Evolutionary conservation across 2,888 invertebrate genomes (phyloP).

Genomic region (Athetis lepigone): DNA sequence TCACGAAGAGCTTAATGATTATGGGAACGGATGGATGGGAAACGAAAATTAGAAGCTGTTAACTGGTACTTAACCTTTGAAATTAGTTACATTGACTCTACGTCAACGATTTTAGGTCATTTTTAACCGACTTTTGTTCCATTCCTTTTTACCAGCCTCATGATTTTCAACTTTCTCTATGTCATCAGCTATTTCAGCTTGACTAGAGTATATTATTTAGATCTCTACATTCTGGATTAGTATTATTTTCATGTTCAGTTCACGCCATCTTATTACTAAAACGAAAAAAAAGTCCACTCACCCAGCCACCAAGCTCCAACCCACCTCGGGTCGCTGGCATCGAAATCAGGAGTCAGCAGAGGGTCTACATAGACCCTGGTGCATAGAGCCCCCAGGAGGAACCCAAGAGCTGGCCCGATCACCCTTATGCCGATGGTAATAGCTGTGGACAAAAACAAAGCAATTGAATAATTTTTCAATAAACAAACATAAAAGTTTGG

Average conservation of each 20-base stretch:
- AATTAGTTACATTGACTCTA: not conserved
- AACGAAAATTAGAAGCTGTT: slow-evolving; percentile 10
- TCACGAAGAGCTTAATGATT: slow-evolving; percentile 30
- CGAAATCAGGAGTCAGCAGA: slow-evolving; percentile 93
- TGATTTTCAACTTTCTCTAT: not conserved
- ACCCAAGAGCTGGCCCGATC: slow-evolving; percentile 97
- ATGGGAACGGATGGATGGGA: not conserved
- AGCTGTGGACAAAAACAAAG: slow-evolving; percentile 89
- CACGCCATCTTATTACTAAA: not conserved
- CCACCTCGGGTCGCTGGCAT: slow-evolving; percentile 96
- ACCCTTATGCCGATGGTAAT: slow-evolving; percentile 98
- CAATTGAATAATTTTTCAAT: not conserved
- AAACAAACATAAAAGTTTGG: too few species aligned
- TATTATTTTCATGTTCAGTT: not conserved
- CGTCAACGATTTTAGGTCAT: not conserved
- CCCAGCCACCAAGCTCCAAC: slow-evolving; percentile 99
- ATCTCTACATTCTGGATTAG: not conserved
- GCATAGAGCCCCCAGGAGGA: slow-evolving; percentile 96
- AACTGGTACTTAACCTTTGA: not conserved
- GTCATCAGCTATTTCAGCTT: not conserved
- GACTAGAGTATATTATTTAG: not conserved
- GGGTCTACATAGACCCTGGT: slow-evolving; percentile 96
- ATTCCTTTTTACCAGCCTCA: not conserved
- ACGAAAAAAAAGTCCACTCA: slow-evolving; percentile 79
- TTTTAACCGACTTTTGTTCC: too few species aligned